Evolutionary conservation across 2,797 vertebrate species (phyloP), one percentile per base, ranked within the genome.

Genomic region (Saxicola maurus): DNA sequence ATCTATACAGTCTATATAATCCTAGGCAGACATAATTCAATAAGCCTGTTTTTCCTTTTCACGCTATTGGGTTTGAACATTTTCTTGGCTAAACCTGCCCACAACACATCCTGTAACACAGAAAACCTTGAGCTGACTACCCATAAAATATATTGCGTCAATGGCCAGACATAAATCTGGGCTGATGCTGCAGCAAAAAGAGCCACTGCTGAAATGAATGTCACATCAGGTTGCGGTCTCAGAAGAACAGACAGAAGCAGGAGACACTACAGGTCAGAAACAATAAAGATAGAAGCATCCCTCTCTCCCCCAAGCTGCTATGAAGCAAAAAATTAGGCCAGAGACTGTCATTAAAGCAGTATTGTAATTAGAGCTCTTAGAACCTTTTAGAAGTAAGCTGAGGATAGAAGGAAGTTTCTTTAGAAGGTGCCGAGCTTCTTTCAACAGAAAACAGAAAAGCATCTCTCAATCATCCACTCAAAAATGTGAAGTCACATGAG

Each of bases 51-150:
- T 87, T 85, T 76, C 59, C 46, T 83, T 40, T 82, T 87, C 35
- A 21, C 31, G 72, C 43, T 45, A 10, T 33, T 48, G 20, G 24
- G 46, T 67, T 92, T 88, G 65, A 89, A 49, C 1, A 2, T 48
- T 76, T 79, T 66, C 53, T 64, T 49, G 67, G 37, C 52, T 76
- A 81, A 79, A 75, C 56, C 71, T 88, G 49, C 61, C 52, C 66
- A 82, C 51, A 80, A 56, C 42, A 73, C 43, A 42, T 42, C 42
- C 82, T 48, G 1, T 59, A 89, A 62, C 56, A 90, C 57, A 43
- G n/a, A 77, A 52, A 92, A 92, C 93, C 93, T 92, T 93, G 79
- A 92, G 90, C 61, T 80, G 86, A 88, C 61, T 89, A 68, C 61
- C 37, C 55, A 85, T 81, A 72, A 91, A 95, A 89, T 23, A 90